Conservation (phyloP, 2,888 invertebrate species). For the Arge pagana region DNA sequence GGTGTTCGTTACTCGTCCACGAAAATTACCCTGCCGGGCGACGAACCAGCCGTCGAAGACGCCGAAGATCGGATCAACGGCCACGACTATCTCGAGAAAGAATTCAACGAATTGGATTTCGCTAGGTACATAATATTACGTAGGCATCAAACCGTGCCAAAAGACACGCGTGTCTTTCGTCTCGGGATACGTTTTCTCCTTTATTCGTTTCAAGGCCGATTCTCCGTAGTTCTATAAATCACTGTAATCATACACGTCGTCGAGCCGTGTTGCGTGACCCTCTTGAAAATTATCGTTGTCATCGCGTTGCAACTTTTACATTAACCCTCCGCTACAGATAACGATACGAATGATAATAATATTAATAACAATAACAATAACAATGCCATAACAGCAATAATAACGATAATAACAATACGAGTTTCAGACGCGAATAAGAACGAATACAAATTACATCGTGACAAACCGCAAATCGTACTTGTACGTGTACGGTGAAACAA, state of each 20-base stretch:
- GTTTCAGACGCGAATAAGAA: slow-evolving; percentile 7
- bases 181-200: too few relatives aligned
- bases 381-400: slow-evolving; percentile 1
- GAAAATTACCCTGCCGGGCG: slow-evolving; percentile 50
- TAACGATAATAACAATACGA: slow-evolving; percentile 5
- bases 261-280: too few relatives aligned
- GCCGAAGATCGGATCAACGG: slow-evolving; percentile 27
- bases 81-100: slow-evolving; percentile 13
- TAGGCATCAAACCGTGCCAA: slow-evolving; percentile 13
- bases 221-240: too few relatives aligned
- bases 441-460: slow-evolving; percentile 17
- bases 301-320: too few relatives aligned
- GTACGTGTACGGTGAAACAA: slow-evolving; percentile 17
- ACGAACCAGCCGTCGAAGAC: slow-evolving; percentile 40
- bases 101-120: slow-evolving; percentile 38
- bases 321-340: too few relatives aligned
- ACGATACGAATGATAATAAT: too few relatives aligned
- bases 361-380: slow-evolving; percentile 4
- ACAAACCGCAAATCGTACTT: slow-evolving; percentile 18
- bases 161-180: slow-evolving; percentile 28
- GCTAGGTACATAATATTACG: slow-evolving; percentile 46
- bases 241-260: too few relatives aligned
- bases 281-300: too few relatives aligned
- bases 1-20: slow-evolving; percentile 54
- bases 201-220: too few relatives aligned